A percentile compares a stretch with the other conserved stretches of the same genome.
Evolutionary conservation across 2,888 invertebrate species (phyloP).

Genomic region (Harpalus rubripes): DNA sequence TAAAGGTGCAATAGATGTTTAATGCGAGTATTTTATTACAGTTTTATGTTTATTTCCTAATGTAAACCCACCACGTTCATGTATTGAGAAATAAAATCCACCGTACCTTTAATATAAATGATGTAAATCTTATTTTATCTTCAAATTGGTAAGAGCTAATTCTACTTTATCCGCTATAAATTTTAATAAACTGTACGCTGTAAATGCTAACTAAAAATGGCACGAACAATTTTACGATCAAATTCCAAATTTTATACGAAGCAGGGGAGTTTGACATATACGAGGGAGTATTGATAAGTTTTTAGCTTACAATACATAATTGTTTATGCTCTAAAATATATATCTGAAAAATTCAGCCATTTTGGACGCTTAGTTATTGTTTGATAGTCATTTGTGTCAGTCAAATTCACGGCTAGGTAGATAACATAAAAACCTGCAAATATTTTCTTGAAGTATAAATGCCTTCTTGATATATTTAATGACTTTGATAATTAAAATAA

Average conservation of each 20-base stretch:
- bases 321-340: too few species aligned
- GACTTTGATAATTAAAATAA: neutral
- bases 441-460: neutral
- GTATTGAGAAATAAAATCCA: slow-evolving; percentile 39
- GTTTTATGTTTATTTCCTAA: slow-evolving; percentile 38
- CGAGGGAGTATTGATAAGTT: too few species aligned
- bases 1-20: slow-evolving; percentile 11
- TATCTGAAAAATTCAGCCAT: too few species aligned
- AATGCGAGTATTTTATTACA: neutral
- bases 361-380: too few species aligned
- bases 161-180: slow-evolving; percentile 42
- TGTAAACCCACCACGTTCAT: slow-evolving; percentile 7
- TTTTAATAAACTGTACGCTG: slow-evolving; percentile 31
- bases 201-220: slow-evolving; percentile 22
- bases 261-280: too few species aligned
- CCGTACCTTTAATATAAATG: slow-evolving; percentile 32
- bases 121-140: slow-evolving; percentile 48
- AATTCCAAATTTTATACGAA: slow-evolving; percentile 29
- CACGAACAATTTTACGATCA: slow-evolving; percentile 7
- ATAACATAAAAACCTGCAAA: too few species aligned
- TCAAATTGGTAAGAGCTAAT: slow-evolving; percentile 42
- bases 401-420: too few species aligned
- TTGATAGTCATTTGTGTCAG: too few species aligned
- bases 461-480: neutral
- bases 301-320: too few species aligned